phyloP scores from a whole-genome alignment of 2,888 invertebrate species.

The Tipula confusa region DNA sequence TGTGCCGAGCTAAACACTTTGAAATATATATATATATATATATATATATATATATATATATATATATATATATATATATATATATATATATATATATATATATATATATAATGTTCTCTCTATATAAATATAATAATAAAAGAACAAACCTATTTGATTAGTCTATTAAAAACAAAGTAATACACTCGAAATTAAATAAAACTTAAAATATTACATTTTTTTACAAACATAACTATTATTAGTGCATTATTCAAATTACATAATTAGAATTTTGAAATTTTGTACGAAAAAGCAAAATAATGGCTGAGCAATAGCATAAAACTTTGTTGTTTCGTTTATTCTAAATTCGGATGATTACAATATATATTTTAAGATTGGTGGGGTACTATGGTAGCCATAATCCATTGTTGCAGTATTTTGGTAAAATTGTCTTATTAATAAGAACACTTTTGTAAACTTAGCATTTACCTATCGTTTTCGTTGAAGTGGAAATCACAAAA shows the following conservation, averaged over 20 bases:
- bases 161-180: background rate
- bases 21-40: background rate
- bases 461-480: too few species aligned
- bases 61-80: too few species aligned
- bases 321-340: background rate
- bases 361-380: too few species aligned
- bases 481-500: too few species aligned
- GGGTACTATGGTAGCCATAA: too few species aligned
- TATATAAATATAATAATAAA: background rate
- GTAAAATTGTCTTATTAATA: too few species aligned
- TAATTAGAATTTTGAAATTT: background rate
- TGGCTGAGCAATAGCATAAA: background rate
- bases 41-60: background rate
- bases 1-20: too few species aligned
- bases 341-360: background rate
- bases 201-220: background rate
- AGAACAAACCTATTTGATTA: background rate
- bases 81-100: background rate
- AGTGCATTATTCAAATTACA: slow-evolving; percentile 9
- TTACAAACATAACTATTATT: background rate
- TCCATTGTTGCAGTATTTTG: too few species aligned
- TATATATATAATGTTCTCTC: background rate
- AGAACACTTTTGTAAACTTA: too few species aligned
- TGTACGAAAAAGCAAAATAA: background rate
- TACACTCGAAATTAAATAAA: background rate